phyloP scores from a whole-genome alignment of 1,140 invertebrate genomes.

The Ruditapes philippinarum region DNA sequence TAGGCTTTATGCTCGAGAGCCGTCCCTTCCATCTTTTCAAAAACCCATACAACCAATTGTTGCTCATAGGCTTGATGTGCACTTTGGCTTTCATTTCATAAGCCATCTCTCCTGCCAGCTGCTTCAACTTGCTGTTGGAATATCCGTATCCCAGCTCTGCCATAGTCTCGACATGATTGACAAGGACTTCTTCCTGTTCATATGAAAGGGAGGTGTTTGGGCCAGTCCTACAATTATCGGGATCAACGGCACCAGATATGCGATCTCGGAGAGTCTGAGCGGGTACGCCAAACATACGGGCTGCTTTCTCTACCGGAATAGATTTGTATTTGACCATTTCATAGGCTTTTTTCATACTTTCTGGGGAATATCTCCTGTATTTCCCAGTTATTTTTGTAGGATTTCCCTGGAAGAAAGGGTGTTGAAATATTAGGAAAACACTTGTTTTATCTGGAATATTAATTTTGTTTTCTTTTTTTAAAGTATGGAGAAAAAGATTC shows the following conservation, averaged over 20 bases:
- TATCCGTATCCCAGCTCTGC: constrained; percentile 10
- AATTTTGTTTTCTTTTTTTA: no score
- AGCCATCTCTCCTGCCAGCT: not conserved
- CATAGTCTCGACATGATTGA: not conserved
- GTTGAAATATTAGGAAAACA: no score
- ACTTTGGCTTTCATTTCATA: not conserved
- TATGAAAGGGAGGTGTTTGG: not conserved
- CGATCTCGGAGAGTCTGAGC: not conserved
- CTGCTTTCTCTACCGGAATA: not conserved
- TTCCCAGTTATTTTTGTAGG: not conserved
- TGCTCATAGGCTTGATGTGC: not conserved
- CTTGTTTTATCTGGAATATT: no score
- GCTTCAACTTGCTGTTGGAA: not conserved
- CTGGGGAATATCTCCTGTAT: not conserved
- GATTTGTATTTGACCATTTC: not conserved
- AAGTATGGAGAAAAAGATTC: no score
- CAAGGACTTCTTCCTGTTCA: not conserved
- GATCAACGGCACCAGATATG: not conserved
- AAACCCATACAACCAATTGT: constrained; percentile 26
- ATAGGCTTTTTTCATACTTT: not conserved
- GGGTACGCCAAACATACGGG: not conserved
- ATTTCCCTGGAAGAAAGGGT: not conserved
- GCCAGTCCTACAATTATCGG: not conserved
- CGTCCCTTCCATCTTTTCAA: not conserved
- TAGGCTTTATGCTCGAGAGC: not conserved